Evolutionary conservation across 2,797 vertebrate species (phyloP).

Genomic region (Eurystomus glaucurus): DNA sequence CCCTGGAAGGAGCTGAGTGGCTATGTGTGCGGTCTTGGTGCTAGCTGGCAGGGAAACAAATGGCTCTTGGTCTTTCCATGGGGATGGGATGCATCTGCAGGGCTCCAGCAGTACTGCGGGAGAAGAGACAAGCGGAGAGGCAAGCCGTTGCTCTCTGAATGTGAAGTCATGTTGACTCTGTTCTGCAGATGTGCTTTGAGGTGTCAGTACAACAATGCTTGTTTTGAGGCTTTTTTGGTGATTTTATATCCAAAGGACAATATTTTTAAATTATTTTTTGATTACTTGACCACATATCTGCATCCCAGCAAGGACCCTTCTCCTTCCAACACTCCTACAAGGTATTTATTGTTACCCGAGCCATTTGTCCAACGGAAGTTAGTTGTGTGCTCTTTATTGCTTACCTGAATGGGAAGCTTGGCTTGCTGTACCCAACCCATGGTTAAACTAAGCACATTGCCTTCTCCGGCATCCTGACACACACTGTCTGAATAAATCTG

Average conservation of each 20-base stretch:
- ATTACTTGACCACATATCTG: background rate
- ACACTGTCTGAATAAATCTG: background rate
- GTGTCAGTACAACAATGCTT: background rate
- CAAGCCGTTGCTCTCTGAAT: background rate
- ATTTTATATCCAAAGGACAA: background rate
- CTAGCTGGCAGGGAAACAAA: background rate
- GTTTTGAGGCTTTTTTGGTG: background rate
- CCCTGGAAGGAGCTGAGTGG: background rate
- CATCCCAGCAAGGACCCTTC: background rate
- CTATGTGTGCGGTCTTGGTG: fast-evolving
- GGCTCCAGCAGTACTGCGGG: background rate
- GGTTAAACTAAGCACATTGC: fast-evolving
- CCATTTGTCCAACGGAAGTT: background rate
- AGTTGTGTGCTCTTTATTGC: background rate
- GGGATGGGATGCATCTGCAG: fast-evolving
- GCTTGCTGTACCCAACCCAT: background rate
- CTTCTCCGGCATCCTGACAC: background rate
- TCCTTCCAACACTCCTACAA: background rate
- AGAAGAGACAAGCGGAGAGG: background rate
- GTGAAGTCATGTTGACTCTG: background rate
- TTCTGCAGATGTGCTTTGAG: background rate
- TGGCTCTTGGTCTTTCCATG: fast-evolving
- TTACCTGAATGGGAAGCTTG: background rate
- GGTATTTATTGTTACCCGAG: background rate
- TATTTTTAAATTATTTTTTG: background rate